These are phyloP conservation scores for Hemicentrotus pulcherrimus DNA, from an alignment of 35 echinoderm and acorn worm species.

Conservation along the genomic window DNA sequence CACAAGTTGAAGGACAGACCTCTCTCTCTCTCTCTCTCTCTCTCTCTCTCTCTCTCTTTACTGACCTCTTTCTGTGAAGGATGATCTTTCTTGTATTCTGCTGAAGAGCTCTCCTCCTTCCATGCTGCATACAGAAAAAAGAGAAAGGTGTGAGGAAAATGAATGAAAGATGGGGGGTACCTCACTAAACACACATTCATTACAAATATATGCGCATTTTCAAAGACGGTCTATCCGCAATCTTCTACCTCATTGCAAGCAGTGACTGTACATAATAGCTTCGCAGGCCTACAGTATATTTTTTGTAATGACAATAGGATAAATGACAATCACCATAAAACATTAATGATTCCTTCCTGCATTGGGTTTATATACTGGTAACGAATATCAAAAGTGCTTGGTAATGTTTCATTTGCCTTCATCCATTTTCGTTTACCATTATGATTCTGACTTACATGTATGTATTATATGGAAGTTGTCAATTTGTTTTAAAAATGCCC, in stretches of 20 bases:
- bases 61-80: conserved; percentile 98
- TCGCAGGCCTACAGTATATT: too few relatives aligned
- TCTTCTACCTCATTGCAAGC: not conserved
- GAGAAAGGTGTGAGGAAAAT: conserved; percentile 35
- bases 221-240: not conserved
- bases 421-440: too few relatives aligned
- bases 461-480: too few relatives aligned
- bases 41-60: not conserved
- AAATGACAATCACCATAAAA: too few relatives aligned
- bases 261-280: not conserved
- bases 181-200: not conserved
- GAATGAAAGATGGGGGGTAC: not conserved
- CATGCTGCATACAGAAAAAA: conserved; percentile 77
- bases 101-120: conserved; percentile 98
- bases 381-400: too few relatives aligned
- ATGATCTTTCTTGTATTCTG: conserved; percentile 94
- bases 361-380: too few relatives aligned
- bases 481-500: too few relatives aligned
- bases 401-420: too few relatives aligned
- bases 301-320: too few relatives aligned
- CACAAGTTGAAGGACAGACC: too few relatives aligned
- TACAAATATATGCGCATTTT: conserved; percentile 13
- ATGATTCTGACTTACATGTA: too few relatives aligned
- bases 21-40: not conserved
- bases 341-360: too few relatives aligned